Base-by-base conservation (phyloP, 2,797 vertebrate species). In the Phataginus tetradactyla region DNA sequence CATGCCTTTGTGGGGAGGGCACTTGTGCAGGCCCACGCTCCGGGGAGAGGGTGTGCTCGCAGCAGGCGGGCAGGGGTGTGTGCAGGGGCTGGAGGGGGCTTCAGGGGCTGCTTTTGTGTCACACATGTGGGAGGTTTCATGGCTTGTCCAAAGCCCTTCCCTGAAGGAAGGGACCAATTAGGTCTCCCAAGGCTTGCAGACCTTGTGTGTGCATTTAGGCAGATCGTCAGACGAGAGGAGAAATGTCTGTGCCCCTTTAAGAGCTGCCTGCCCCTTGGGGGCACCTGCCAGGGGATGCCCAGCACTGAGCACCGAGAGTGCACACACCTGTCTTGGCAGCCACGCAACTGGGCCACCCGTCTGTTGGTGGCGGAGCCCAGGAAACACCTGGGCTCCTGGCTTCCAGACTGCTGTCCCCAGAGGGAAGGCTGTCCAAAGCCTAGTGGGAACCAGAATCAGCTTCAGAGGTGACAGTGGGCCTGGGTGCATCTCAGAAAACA, bases 351-450 rank as follows among this genome's bases (percentile, higher is more conserved):
- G 39, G 29, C 2, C 64, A 66, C 3, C 9, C 13, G 29, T 0
- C 0, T 39, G 1, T 11, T 0, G 4, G 17, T 0, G 7, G 45
- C 39, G 2, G 34, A n/a, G 12, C n/a, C 37, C 2, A 7, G 51
- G 83, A 45, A 53, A 17, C 15, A 2, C 5, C 0, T 12, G 68
- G 89, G 23, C 79, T 95, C 57, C 0, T 34, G 79, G 49, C 3
- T 57, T 94, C 37, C 15, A 0, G 55, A 66, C 84, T 29, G 17
- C 79, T 53, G 55, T 61, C 49, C 45, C 27, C 23, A 11, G 27
- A 4, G 20, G n/a, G 20, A 4, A 2, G 3, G 7, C 18, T 3
- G 21, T 29, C 27, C 55, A 77, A 0, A 20, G 53, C 32, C 72
- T 66, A 23, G 1, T 1, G 10, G 34, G 13, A 32, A 18, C 1